phyloP scores from a whole-genome alignment of 2,888 invertebrate species.

The Eurois occulta region DNA sequence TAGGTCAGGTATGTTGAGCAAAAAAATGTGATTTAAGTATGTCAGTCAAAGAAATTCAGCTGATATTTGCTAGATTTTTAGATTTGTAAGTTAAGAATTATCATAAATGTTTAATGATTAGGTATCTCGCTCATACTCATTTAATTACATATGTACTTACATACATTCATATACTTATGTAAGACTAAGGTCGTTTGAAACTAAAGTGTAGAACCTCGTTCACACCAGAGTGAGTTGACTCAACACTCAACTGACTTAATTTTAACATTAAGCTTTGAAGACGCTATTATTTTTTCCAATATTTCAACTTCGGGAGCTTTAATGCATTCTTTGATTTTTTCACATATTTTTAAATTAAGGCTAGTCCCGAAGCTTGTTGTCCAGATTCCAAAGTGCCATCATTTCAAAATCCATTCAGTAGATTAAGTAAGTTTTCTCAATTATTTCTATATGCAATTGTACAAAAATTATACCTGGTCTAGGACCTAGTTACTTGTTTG shows the following conservation, averaged over 20 bases:
- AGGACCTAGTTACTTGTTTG: background rate
- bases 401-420: conserved; percentile 16
- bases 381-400: conserved; percentile 34
- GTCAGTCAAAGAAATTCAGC: conserved; percentile 44
- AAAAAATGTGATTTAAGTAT: conserved; percentile 59
- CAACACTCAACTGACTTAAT: background rate
- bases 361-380: background rate
- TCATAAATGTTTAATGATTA: conserved; percentile 46
- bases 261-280: background rate
- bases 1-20: conserved; percentile 47
- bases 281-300: background rate
- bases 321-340: background rate
- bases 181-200: conserved; percentile 9
- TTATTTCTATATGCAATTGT: background rate
- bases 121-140: conserved; percentile 27
- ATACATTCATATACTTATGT: background rate
- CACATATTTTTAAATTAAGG: background rate
- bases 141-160: conserved; percentile 20
- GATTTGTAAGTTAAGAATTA: conserved; percentile 44
- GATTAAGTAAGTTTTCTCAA: conserved; percentile 1
- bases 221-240: background rate
- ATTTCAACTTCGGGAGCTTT: background rate
- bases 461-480: conserved; percentile 15
- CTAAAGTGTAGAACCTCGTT: background rate
- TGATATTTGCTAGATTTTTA: conserved; percentile 42